Percentiles rank a stretch among this genome's conserved stretches.
Evolutionary conservation across 2,113 vertebrate genomes (phyloP).

Genomic region (Athene noctua): DNA sequence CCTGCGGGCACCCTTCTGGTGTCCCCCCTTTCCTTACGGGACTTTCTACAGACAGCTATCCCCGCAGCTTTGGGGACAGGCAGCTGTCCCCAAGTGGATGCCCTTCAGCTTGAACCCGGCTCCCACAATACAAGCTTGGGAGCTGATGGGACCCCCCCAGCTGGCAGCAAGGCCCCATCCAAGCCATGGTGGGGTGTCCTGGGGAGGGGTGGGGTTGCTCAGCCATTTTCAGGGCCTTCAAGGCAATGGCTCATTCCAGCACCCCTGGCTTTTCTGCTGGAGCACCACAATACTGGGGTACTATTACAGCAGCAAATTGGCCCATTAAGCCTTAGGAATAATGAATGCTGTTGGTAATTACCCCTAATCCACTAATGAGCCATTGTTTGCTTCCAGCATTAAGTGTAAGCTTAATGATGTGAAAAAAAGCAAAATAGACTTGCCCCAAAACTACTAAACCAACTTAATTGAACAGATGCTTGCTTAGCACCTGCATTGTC

Average conservation of each 20-base stretch:
- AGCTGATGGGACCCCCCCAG: background rate
- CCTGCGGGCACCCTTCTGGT: background rate
- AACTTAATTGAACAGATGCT: constrained; percentile 70
- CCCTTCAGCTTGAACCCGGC: background rate
- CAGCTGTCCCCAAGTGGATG: background rate
- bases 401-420: constrained; percentile 77
- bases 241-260: constrained; percentile 37
- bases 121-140: background rate
- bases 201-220: background rate
- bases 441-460: constrained; percentile 56
- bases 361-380: constrained; percentile 85
- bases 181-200: background rate
- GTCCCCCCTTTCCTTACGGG: fast-evolving
- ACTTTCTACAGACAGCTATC: fast-evolving
- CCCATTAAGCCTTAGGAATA: constrained; percentile 75
- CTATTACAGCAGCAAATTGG: constrained; percentile 80
- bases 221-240: background rate
- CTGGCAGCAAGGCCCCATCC: background rate
- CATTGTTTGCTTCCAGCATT: constrained; percentile 84
- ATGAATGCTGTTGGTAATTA: constrained; percentile 81
- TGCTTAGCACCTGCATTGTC: constrained; percentile 70
- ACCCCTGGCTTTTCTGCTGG: constrained; percentile 25
- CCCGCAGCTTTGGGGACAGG: fast-evolving
- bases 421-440: constrained; percentile 61
- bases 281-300: constrained; percentile 67